Evolutionary conservation across 2,113 vertebrate genomes (phyloP).

Genomic region (Nipponia nippon): DNA sequence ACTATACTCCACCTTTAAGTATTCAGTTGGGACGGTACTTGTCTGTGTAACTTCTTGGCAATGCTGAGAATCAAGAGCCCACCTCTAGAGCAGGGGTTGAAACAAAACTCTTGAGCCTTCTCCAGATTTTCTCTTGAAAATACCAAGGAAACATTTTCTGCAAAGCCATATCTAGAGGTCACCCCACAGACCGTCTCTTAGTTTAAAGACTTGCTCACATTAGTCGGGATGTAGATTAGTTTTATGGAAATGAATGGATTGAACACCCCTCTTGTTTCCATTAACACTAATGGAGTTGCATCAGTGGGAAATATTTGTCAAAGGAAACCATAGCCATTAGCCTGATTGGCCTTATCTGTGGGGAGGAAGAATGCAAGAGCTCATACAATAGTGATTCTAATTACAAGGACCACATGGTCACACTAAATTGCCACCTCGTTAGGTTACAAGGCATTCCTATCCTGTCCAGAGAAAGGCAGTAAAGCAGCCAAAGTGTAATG

Average conservation of each 20-base stretch:
- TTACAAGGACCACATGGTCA: not conserved
- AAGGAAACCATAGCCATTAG: not conserved
- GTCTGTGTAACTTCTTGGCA: not conserved
- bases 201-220: not conserved
- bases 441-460: not conserved
- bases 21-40: not conserved
- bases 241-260: rapidly evolving
- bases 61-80: too few species aligned
- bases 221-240: not conserved
- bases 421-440: not conserved
- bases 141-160: not conserved
- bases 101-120: not conserved
- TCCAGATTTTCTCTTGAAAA: not conserved
- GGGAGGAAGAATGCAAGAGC: not conserved
- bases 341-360: not conserved
- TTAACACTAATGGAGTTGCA: not conserved
- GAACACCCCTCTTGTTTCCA: not conserved
- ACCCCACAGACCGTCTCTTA: rapidly evolving
- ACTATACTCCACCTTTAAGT: not conserved
- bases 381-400: not conserved
- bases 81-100: not conserved
- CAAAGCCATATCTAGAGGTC: not conserved
- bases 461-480: not conserved
- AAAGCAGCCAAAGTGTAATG: not conserved
- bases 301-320: not conserved